Evolutionary conservation across 2,113 vertebrate genomes (phyloP).

Genomic region (Baryphthengus martii): DNA sequence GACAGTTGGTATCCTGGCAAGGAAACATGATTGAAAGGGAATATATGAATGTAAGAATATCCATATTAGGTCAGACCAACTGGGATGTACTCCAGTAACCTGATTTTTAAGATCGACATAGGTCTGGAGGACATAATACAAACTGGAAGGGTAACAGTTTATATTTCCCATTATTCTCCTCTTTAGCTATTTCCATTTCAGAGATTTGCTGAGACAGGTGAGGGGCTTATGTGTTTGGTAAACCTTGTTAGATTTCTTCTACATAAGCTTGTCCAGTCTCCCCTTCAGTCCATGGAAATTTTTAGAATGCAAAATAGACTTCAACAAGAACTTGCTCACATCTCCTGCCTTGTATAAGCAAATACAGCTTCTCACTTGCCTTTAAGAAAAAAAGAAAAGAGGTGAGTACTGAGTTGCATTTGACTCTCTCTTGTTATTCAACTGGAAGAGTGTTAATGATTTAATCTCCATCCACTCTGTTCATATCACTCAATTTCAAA

Average conservation of each 20-base stretch:
- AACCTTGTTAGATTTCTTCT: not conserved
- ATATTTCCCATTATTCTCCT: not conserved
- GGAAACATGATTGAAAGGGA: not conserved
- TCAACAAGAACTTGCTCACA: not conserved
- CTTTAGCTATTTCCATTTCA: not conserved
- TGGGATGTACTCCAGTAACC: not conserved
- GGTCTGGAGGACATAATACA: not conserved
- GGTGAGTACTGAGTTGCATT: not conserved
- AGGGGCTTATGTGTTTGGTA: not conserved
- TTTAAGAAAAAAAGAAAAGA: not conserved
- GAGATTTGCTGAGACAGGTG: not conserved
- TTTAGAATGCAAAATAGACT: not conserved
- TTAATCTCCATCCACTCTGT: not conserved
- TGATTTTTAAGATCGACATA: not conserved
- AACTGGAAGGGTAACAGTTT: not conserved
- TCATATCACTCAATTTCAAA: not conserved
- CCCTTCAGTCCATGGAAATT: not conserved
- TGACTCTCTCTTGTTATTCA: not conserved
- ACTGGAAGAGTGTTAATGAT: not conserved
- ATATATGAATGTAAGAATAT: not conserved
- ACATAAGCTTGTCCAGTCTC: not conserved
- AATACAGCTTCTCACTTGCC: not conserved
- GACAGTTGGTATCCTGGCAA: not conserved
- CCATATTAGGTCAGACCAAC: not conserved
- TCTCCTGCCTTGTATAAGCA: not conserved